Conservation (phyloP, 2,888 invertebrate genomes). For the Tholera decimalis region DNA sequence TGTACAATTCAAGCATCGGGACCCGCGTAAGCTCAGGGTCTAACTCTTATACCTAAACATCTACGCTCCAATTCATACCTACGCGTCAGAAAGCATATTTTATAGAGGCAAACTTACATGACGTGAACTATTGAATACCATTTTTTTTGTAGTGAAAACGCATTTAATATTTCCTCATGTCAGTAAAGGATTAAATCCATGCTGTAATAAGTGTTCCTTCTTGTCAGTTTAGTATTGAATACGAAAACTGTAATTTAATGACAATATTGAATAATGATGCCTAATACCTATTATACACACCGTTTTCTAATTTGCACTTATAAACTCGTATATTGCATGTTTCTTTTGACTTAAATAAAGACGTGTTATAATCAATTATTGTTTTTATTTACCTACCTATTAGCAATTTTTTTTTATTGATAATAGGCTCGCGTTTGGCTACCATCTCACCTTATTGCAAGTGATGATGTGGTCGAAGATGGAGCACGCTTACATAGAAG, state of each 20-base stretch:
- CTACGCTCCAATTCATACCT: not conserved
- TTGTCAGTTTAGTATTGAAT: slow-evolving; percentile 20
- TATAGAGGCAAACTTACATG: not conserved
- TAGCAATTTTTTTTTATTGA: too few relatives aligned
- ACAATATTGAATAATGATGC: slow-evolving; percentile 14
- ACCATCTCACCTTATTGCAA: too few relatives aligned
- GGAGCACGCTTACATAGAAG: too few relatives aligned
- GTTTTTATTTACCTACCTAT: slow-evolving; percentile 8
- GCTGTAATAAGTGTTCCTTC: slow-evolving; percentile 26
- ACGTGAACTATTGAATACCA: not conserved
- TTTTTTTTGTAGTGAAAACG: slow-evolving; percentile 8
- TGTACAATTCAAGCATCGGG: too few relatives aligned
- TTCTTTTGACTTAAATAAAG: slow-evolving; percentile 47
- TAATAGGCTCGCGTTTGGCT: too few relatives aligned
- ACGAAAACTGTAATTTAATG: slow-evolving; percentile 11
- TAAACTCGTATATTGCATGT: slow-evolving; percentile 22
- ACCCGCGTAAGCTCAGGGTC: too few relatives aligned
- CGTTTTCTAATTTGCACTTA: not conserved
- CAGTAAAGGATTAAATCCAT: slow-evolving; percentile 34
- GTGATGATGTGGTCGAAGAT: too few relatives aligned
- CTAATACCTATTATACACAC: slow-evolving; percentile 4
- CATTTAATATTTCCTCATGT: slow-evolving; percentile 19
- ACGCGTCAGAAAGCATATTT: not conserved
- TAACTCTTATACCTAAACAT: not conserved
- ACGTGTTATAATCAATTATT: slow-evolving; percentile 10